phyloP scores from a whole-genome alignment of 2,797 vertebrate genomes.

The Hydrolagus colliei region DNA sequence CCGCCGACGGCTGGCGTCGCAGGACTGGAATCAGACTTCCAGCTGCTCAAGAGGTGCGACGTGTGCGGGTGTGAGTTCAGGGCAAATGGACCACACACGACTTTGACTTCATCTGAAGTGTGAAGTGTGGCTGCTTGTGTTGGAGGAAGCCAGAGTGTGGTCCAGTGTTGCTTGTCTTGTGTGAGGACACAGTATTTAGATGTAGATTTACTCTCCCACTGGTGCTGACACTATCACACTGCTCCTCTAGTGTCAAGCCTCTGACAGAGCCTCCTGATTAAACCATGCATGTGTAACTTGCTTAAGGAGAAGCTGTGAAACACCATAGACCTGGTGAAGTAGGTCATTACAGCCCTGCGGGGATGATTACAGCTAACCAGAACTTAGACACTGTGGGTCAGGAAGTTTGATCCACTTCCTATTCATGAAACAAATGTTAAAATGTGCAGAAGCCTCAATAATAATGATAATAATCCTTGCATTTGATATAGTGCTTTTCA shows the following conservation, averaged over 20 bases:
- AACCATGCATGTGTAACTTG: constrained; percentile 8
- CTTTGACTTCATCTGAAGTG: background rate
- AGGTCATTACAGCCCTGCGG: background rate
- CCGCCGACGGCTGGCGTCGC: no score
- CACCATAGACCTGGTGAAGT: background rate
- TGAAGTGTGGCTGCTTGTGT: background rate
- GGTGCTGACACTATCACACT: background rate
- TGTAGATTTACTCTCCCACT: background rate
- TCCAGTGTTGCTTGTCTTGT: no score
- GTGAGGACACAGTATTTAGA: background rate
- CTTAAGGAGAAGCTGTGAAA: background rate
- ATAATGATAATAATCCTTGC: no score
- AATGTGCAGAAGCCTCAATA: background rate
- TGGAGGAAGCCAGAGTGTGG: no score
- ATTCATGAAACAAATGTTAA: background rate
- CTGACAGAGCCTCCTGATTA: constrained; percentile 5
- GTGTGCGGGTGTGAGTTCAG: background rate
- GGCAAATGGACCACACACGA: background rate
- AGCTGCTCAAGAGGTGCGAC: no score
- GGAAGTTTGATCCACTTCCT: background rate
- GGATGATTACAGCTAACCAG: background rate
- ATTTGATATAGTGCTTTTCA: no score
- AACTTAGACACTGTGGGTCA: background rate
- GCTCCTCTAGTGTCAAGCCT: background rate
- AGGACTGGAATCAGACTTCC: no score